Evolutionary conservation across 1,140 invertebrate species (phyloP), one percentile per base, ranked within the genome.

Genomic region (Drosophila mauritiana): DNA sequence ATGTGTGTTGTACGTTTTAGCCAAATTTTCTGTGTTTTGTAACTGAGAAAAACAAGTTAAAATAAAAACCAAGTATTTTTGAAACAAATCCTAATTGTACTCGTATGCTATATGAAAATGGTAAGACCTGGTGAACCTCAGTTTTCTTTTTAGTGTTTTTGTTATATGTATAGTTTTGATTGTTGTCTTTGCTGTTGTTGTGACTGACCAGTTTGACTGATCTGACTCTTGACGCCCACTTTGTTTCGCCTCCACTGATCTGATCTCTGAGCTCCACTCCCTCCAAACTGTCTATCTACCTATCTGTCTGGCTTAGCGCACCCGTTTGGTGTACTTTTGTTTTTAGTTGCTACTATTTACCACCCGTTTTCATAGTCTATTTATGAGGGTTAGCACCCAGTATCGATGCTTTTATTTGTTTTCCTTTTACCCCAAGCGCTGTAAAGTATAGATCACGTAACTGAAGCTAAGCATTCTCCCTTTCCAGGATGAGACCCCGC

Each of bases 401-500:
- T 22, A 25, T 36, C 36, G 36, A 70, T 40, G 43, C 73, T 59
- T 54, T 48, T 69, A 15, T 64, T 68, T 73, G 56, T 48, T 75
- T 64, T 59, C 39, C 22, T 39, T 46, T 34, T 61, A 61, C 46
- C 43, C 40, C 22, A 27, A 48, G 48, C 27, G 25, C 59, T 37
- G 40, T 43, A 45, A 17, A 51, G 56, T 45, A 58, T 93, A 53
- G 27, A 69, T 68, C 67, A 78, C 62, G 37, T 77, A 69, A 77
- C 52, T 77, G 59, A 88, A 88, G 79, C 78, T 57, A 82, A 61
- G 73, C 64, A 68, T 80, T 89, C 79, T 81, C 94, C 93, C 94
- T 93, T 97, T 97, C 92, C 94, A 99, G 98, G 98, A 99, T 94
- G 98, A 99, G 94, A 99, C 98, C 43, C 98, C 98, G 49, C 98